These are phyloP conservation scores for Phortica magna DNA, from an alignment of 2,888 invertebrate genomes.

Conservation along the genomic window DNA sequence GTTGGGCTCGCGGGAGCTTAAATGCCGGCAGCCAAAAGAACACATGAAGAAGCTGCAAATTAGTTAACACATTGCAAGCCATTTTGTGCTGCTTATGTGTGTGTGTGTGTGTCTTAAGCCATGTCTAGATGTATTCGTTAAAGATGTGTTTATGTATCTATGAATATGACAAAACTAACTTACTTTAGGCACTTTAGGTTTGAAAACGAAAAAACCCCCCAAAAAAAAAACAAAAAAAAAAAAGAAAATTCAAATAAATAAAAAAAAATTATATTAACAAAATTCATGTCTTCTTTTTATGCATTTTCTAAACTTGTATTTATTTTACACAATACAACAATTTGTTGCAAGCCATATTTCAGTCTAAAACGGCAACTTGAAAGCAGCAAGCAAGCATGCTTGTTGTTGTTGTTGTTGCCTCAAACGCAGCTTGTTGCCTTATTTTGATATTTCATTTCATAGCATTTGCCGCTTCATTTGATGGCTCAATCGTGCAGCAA, in stretches of 20 bases:
- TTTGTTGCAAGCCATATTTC: constrained; percentile 45
- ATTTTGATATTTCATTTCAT: constrained; percentile 45
- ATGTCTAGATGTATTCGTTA: neutral
- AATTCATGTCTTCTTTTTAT: constrained; percentile 21
- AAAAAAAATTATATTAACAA: constrained; percentile 23
- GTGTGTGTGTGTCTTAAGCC: neutral
- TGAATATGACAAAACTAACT: neutral
- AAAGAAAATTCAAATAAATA: constrained; percentile 40
- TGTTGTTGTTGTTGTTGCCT: constrained; percentile 51
- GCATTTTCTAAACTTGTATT: constrained; percentile 35
- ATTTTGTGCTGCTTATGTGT: neutral
- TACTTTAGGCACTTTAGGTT: constrained; percentile 44
- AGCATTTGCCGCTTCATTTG: neutral
- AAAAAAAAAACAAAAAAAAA: constrained; percentile 27
- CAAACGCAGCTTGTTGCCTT: constrained; percentile 60
- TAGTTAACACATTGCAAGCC: too few species aligned
- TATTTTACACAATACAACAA: constrained; percentile 53
- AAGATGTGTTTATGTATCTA: neutral
- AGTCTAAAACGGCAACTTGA: constrained; percentile 1
- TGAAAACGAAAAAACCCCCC: constrained; percentile 25
- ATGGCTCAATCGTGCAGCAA: constrained; percentile 35
- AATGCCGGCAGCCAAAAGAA: too few species aligned
- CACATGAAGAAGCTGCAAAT: too few species aligned
- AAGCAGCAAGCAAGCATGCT: constrained; percentile 47
- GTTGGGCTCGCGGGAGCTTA: too few species aligned